Evolutionary conservation across 2,797 vertebrate species (phyloP).

Genomic region (Artibeus lituratus): DNA sequence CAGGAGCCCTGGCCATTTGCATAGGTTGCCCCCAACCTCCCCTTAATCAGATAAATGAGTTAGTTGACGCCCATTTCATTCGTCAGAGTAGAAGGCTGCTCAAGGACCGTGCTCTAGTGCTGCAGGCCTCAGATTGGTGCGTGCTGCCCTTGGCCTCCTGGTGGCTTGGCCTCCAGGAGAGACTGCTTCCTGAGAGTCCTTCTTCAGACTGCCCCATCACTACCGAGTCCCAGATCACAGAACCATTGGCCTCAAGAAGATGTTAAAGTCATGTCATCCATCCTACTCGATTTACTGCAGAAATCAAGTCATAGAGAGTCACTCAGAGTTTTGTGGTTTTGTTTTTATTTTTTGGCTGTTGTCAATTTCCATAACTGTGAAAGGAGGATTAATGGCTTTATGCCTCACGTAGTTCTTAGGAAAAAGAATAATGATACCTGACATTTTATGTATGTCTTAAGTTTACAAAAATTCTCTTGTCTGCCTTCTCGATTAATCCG

Average conservation of each 20-base stretch:
- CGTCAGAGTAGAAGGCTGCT: accelerated
- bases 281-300: not conserved
- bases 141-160: not conserved
- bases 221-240: not conserved
- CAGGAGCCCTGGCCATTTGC: not conserved
- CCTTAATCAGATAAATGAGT: not conserved
- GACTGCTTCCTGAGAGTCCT: not conserved
- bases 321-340: not conserved
- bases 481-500: not conserved
- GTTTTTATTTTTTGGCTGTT: not conserved
- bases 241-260: not conserved
- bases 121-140: not conserved
- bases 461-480: not conserved
- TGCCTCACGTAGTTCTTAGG: not conserved
- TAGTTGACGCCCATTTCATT: not conserved
- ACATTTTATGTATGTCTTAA: not conserved
- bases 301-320: not conserved
- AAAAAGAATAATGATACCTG: slow-evolving; percentile 1
- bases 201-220: not conserved
- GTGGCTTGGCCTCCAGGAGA: not conserved
- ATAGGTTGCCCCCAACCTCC: not conserved
- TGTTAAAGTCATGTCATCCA: not conserved
- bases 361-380: slow-evolving; percentile 22
- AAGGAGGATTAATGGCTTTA: not conserved
- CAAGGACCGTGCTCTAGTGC: not conserved